These are phyloP conservation scores for Myrmecobius fasciatus DNA, from an alignment of 2,113 vertebrate genomes.

Conservation along the genomic window DNA sequence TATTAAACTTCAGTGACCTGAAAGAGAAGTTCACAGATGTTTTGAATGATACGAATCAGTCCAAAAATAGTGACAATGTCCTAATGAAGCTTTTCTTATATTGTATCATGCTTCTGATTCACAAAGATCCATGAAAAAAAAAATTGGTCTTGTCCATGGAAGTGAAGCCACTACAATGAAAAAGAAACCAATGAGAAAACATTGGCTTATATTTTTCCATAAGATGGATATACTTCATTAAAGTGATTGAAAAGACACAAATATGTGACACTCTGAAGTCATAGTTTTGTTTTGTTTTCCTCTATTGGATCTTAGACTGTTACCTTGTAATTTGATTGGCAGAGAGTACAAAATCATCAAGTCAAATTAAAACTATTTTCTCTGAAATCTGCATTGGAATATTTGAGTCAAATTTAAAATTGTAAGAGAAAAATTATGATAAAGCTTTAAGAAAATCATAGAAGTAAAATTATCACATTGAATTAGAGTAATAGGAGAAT, in stretches of 20 bases:
- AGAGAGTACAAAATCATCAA: neutral
- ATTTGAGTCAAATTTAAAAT: slow-evolving; percentile 21
- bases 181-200: neutral
- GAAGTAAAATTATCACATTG: accelerated
- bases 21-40: neutral
- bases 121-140: neutral
- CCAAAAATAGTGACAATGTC: neutral
- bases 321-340: neutral
- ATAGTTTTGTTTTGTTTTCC: neutral
- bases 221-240: neutral
- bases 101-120: neutral
- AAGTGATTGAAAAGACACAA: slow-evolving; percentile 1
- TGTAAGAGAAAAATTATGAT: neutral
- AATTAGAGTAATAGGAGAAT: neutral
- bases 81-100: neutral
- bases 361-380: slow-evolving; percentile 38
- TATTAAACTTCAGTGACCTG: neutral
- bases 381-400: slow-evolving; percentile 16
- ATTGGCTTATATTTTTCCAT: neutral
- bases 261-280: slow-evolving; percentile 21
- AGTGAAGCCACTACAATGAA: slow-evolving; percentile 9
- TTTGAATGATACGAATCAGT: slow-evolving; percentile 9
- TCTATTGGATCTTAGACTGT: neutral
- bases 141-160: neutral
- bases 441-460: neutral